These are phyloP conservation scores for Pelusios castaneus DNA, from an alignment of 2,113 vertebrate genomes.

Conservation along the genomic window DNA sequence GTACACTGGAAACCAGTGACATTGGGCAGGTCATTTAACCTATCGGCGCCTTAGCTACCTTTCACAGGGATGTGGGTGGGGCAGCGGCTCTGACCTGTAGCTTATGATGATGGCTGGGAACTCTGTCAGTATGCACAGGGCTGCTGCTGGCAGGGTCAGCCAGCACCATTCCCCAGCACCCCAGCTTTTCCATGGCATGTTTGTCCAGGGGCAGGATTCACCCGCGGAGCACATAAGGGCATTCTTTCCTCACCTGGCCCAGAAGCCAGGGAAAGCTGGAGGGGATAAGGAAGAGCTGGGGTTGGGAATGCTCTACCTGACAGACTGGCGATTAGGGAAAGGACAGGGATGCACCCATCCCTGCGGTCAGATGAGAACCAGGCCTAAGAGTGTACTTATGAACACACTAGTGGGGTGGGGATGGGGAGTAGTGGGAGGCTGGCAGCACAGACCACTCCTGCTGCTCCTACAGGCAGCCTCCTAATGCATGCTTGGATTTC, in stretches of 20 bases:
- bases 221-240: neutral
- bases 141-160: neutral
- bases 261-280: neutral
- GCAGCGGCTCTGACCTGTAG: no score
- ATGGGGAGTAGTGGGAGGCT: no score
- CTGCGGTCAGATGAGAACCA: neutral
- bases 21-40: neutral
- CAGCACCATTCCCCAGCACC: accelerated
- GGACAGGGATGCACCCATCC: neutral
- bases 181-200: neutral
- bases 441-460: neutral
- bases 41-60: neutral
- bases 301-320: neutral
- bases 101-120: neutral
- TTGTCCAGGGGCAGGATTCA: neutral
- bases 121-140: neutral
- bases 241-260: neutral
- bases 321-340: neutral
- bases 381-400: neutral
- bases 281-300: neutral
- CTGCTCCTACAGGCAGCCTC: no score
- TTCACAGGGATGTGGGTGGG: accelerated
- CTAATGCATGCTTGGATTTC: neutral
- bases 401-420: neutral
- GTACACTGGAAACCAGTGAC: neutral